Evolutionary conservation across 2,113 vertebrate genomes (phyloP), one percentile per base, ranked within the genome.

Genomic region (Paradoxurus hermaphroditus): DNA sequence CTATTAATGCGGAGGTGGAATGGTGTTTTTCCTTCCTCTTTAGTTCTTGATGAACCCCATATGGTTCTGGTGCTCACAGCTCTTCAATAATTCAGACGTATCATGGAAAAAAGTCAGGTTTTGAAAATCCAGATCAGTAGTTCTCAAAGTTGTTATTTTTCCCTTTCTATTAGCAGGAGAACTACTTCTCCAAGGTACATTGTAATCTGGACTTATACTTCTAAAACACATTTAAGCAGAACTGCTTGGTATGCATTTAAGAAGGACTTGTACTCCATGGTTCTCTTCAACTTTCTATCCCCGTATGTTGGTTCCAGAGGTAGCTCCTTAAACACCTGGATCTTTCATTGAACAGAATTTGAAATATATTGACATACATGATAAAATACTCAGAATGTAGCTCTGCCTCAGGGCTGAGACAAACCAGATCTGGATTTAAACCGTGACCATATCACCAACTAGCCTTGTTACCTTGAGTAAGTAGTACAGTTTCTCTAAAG

Each of bases 21-120:
- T 90, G 95, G 75, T 97, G 46, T 86, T 90, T 96, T 67, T 27
- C 75, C 59, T 96, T 91, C 53, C 56, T 94, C 86, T 97, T 97
- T 73, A 73, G 91, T 86, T 94, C 92, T 95, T 90, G 92, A 92
- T 95, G 94, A 97, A 97, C 73, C 36, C 95, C 95, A 97, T 97
- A 94, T 97, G 91, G 62, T 96, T 93, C 81, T 95, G 56, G 39
- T 86, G 44, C 75, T 96, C 90, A 85, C 15, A 97, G 49, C 59
- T 95, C 46, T 96, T 97, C 81, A 98, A 96, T 97, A 93, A 98
- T 97, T 97, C 39, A 98, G 63, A 44, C 3, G 78, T 77, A 79
- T 87, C 51, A 63, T 92, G 65, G 86, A 86, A 96, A 95, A 91
- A 77, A 82, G 18, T 51, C 49, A 96, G 93, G 11, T 92, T 97